phyloP scores from a whole-genome alignment of 1,140 invertebrate genomes.

The Pygmarrhopalites habei region DNA sequence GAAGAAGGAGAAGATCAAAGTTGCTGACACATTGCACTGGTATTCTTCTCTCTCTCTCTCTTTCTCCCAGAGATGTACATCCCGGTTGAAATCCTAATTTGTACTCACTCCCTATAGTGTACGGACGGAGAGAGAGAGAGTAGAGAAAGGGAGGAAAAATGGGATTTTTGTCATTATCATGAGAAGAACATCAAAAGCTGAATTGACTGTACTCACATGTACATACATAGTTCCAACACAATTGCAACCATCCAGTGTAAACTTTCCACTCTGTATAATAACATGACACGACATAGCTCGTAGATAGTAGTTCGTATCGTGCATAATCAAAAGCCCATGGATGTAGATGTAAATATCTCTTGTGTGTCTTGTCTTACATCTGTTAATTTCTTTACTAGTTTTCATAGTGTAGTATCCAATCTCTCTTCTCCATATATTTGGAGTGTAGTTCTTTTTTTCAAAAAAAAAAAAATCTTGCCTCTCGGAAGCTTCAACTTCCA shows the following conservation, averaged over 20 bases:
- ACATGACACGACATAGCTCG: no score
- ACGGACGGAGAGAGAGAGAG: no score
- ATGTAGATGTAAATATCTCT: no score
- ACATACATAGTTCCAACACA: no score
- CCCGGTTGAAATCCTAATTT: no score
- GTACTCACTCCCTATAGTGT: no score
- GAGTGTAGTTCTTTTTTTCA: neutral
- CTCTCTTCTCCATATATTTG: neutral
- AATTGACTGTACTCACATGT: no score
- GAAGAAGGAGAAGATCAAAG: conserved; percentile 5
- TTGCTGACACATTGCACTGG: neutral
- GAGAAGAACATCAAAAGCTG: neutral
- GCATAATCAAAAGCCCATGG: no score
- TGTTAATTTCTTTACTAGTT: neutral
- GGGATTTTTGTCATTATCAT: neutral
- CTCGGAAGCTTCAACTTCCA: no score
- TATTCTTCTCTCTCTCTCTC: neutral
- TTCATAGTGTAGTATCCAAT: neutral
- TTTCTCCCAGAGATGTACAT: no score
- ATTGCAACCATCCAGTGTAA: neutral
- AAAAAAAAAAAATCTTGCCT: neutral
- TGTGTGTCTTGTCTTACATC: neutral
- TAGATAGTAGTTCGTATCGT: no score
- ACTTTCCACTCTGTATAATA: no score
- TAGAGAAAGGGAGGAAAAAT: neutral